These are phyloP conservation scores for Chrysolina americana DNA, from an alignment of 2,888 invertebrate genomes.

Conservation along the genomic window DNA sequence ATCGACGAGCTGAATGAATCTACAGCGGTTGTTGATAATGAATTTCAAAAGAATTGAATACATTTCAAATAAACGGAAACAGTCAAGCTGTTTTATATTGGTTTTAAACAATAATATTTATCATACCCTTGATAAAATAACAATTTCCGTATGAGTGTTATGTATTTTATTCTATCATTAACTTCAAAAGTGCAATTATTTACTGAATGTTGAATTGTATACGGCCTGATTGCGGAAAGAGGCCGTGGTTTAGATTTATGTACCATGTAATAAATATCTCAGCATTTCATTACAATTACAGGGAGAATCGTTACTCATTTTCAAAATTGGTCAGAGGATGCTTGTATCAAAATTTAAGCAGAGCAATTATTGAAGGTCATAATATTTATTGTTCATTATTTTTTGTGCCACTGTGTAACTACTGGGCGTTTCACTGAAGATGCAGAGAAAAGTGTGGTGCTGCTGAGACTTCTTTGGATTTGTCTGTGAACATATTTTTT, in stretches of 20 bases:
- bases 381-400: no score
- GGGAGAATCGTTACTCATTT: not conserved
- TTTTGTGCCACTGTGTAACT: no score
- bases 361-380: no score
- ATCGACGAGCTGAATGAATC: no score
- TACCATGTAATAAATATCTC: slow-evolving; percentile 4
- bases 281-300: not conserved
- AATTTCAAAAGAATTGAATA: not conserved
- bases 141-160: not conserved
- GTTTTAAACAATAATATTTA: slow-evolving; percentile 11
- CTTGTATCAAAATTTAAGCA: no score
- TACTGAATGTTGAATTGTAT: slow-evolving; percentile 4
- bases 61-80: not conserved
- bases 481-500: no score
- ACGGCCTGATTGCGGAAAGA: not conserved
- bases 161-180: slow-evolving; percentile 4
- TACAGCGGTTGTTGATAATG: not conserved
- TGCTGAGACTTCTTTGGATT: no score
- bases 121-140: not conserved
- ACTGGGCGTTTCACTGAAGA: no score
- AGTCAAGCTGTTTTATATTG: not conserved
- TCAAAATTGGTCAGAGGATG: not conserved
- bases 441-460: no score
- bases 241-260: not conserved
- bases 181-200: slow-evolving; percentile 4